Evolutionary conservation across 92 coral and sea anemone species (phyloP), one percentile per base, ranked within the genome.

Genomic region (Zoanthus solanderi): DNA sequence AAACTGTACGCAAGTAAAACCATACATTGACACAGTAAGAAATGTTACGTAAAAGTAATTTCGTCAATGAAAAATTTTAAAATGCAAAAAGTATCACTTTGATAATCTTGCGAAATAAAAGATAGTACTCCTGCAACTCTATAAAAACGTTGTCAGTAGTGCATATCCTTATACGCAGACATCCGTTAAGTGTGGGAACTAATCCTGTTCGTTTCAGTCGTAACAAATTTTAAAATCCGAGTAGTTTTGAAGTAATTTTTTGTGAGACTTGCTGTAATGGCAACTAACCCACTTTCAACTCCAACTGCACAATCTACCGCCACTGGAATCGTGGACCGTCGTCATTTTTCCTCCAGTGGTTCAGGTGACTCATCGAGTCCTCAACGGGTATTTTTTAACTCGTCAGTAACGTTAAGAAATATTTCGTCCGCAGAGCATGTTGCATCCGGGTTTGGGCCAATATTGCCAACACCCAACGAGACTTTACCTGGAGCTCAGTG

Each of bases 401-500:
- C 69, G 29, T 61, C 69, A 61, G 69, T 61, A 61, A 61, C 69
- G 29, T 61, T 61, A n/a, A 61, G 69, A n/a, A 61, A 17, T 29
- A 61, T 61, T 61, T n/a, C 29, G 8, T 61, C 66, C 18, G 18
- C 66, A 58, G 66, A 58, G 69, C 69, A 61, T 30, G 17, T 1
- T 61, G 69, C 17, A 61, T 16, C 69, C 9, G 5, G 69, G 0
- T 61, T 61, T 8, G 16, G 29, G 17, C 31, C 29, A 5, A 61
- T 61, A 16, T 5, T 61, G 69, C 69, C 69, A 61, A 29, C 69
- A 61, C 69, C 69, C 69, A 61, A 17, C 69, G 6, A 61, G 17
- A 61, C 29, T 61, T 61, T 61, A 61, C 69, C 69, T 61, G 69
- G 69, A n/a, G 69, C 69, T 61, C 69, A 4, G 69, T 61, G 29